Evolutionary conservation across 2,888 invertebrate species (phyloP).

Genomic region (Diploptera punctata): DNA sequence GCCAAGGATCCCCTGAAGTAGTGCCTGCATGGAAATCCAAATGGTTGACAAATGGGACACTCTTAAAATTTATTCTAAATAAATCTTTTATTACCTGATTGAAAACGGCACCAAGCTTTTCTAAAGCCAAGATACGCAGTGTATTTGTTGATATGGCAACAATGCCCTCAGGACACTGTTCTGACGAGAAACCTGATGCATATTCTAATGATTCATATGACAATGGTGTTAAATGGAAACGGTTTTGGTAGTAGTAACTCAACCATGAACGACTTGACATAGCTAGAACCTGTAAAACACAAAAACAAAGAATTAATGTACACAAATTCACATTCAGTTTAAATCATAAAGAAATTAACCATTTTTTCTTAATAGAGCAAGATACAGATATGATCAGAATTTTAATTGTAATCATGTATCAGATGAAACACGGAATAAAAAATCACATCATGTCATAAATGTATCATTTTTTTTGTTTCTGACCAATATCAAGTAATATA

Average conservation of each 20-base stretch:
- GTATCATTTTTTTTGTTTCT: too few species aligned
- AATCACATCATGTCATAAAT: constrained; percentile 3
- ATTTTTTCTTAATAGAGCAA: neutral
- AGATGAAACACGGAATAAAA: constrained; percentile 9
- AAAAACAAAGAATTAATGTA: neutral
- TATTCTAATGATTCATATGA: constrained; percentile 97
- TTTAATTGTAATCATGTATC: neutral
- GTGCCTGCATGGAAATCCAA: too few species aligned
- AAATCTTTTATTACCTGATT: constrained; percentile 88
- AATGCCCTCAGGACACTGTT: constrained; percentile 99
- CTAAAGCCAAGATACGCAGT: constrained; percentile 93
- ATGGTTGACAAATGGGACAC: too few species aligned
- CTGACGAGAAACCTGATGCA: constrained; percentile 92
- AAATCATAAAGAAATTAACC: neutral
- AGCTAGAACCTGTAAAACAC: constrained; percentile 70
- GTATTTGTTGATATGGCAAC: constrained; percentile 99
- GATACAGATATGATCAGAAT: constrained; percentile 6
- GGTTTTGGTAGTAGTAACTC: constrained; percentile 97
- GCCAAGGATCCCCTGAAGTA: too few species aligned
- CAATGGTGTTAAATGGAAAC: constrained; percentile 92
- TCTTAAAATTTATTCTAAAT: too few species aligned
- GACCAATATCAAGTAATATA: too few species aligned
- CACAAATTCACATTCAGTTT: neutral
- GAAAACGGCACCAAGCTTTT: constrained; percentile 98
- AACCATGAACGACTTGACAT: constrained; percentile 98